phyloP scores from a whole-genome alignment of 2,113 vertebrate species.

The Hyla sarda region DNA sequence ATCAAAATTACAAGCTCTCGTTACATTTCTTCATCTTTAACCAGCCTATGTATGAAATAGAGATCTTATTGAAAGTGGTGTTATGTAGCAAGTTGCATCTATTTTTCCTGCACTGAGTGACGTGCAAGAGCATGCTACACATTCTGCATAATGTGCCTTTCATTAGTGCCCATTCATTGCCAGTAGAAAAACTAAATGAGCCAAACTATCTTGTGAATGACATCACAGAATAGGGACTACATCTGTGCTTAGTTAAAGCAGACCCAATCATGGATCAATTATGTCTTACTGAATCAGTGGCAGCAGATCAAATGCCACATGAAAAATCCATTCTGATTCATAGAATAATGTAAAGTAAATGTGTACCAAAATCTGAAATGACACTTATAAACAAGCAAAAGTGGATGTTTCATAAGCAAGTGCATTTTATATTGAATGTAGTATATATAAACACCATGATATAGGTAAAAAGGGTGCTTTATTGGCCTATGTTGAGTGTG shows the following conservation, averaged over 20 bases:
- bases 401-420: neutral
- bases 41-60: neutral
- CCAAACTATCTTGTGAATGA: conserved; percentile 33
- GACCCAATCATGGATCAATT: conserved; percentile 28
- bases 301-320: conserved; percentile 25
- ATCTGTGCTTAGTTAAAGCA: conserved; percentile 14
- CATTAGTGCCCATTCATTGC: conserved; percentile 42
- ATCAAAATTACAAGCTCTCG: neutral
- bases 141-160: conserved; percentile 39
- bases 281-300: conserved; percentile 31
- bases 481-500: no score
- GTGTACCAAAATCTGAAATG: no score
- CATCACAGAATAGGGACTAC: conserved; percentile 21
- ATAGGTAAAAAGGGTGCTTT: no score
- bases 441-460: no score
- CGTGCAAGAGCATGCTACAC: conserved; percentile 14
- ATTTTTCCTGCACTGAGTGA: conserved; percentile 28
- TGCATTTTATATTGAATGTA: no score
- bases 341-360: neutral
- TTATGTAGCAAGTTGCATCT: neutral
- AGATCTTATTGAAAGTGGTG: neutral
- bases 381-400: neutral
- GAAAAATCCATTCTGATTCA: conserved; percentile 1
- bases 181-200: conserved; percentile 19
- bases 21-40: neutral